Percentiles rank a stretch among this genome's conserved stretches.
phyloP scores from a whole-genome alignment of 35 echinoderm and acorn worm genomes.

The Eucidaris tribuloides region DNA sequence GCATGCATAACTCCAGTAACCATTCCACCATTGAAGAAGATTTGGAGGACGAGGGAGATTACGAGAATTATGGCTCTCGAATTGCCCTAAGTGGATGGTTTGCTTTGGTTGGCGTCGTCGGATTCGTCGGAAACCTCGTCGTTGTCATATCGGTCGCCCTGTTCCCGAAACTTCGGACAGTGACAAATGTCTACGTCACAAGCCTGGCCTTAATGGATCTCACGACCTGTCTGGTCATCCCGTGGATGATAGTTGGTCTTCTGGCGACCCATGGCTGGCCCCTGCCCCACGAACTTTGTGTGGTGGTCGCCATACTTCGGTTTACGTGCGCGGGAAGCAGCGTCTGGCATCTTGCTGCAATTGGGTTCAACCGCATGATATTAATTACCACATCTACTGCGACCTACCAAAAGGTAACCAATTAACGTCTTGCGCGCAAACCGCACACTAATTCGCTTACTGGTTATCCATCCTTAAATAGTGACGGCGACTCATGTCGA shows the following conservation, averaged over 20 bases:
- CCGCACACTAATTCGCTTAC: too few relatives aligned
- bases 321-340: slow-evolving; percentile 84
- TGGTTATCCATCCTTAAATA: too few relatives aligned
- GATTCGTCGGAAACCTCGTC: slow-evolving; percentile 70
- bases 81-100: slow-evolving; percentile 21
- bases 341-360: slow-evolving; percentile 63
- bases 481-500: too few relatives aligned
- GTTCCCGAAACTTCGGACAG: slow-evolving; percentile 70
- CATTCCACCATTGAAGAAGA: too few relatives aligned
- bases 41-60: too few relatives aligned
- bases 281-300: slow-evolving; percentile 37
- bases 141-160: slow-evolving; percentile 75
- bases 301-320: slow-evolving; percentile 45
- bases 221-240: slow-evolving; percentile 59
- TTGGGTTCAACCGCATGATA: slow-evolving; percentile 74
- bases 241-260: slow-evolving; percentile 63
- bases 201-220: slow-evolving; percentile 78
- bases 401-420: slow-evolving; percentile 44
- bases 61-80: neutral
- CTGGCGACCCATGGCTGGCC: slow-evolving; percentile 62
- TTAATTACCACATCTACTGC: slow-evolving; percentile 63
- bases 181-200: slow-evolving; percentile 86
- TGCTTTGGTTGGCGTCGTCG: slow-evolving; percentile 43
- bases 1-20: too few relatives aligned
- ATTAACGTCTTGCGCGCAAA: too few relatives aligned